These are phyloP conservation scores for Zaprionus taronus DNA, from an alignment of 1,140 invertebrate genomes.

Conservation along the genomic window DNA sequence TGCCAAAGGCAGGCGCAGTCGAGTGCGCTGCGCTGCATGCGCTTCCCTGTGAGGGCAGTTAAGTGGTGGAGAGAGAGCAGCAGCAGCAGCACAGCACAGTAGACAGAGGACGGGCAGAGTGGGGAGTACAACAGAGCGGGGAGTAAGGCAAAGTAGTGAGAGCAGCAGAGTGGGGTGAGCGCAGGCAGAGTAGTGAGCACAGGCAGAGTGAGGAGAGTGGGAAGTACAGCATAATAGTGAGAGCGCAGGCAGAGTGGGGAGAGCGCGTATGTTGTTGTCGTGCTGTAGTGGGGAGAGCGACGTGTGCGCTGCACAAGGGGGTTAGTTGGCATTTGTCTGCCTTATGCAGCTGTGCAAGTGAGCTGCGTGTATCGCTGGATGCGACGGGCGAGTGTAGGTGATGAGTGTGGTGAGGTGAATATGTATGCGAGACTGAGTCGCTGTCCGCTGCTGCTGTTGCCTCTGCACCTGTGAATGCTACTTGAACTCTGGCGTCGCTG, in stretches of 20 bases:
- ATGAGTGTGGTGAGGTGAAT: slow-evolving; percentile 17
- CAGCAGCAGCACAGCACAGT: background rate
- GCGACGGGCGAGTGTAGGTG: slow-evolving; percentile 26
- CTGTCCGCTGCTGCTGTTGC: slow-evolving; percentile 15
- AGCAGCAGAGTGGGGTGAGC: background rate
- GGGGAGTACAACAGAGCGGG: too few relatives aligned
- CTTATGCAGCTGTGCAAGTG: slow-evolving; percentile 28
- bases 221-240: background rate
- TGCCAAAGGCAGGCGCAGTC: slow-evolving; percentile 65
- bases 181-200: too few relatives aligned
- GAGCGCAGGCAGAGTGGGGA: background rate
- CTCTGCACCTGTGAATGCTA: slow-evolving; percentile 19
- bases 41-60: slow-evolving; percentile 1
- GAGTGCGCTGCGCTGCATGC: slow-evolving; percentile 25
- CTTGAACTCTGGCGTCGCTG: background rate
- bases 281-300: background rate
- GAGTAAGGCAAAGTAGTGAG: background rate
- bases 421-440: slow-evolving; percentile 2
- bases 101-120: background rate
- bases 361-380: slow-evolving; percentile 10
- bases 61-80: background rate
- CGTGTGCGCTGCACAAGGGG: background rate
- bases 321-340: slow-evolving; percentile 24
- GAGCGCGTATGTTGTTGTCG: background rate
- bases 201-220: background rate